phyloP scores from a whole-genome alignment of 2,888 invertebrate genomes.

The Phyllotreta cruciferae region DNA sequence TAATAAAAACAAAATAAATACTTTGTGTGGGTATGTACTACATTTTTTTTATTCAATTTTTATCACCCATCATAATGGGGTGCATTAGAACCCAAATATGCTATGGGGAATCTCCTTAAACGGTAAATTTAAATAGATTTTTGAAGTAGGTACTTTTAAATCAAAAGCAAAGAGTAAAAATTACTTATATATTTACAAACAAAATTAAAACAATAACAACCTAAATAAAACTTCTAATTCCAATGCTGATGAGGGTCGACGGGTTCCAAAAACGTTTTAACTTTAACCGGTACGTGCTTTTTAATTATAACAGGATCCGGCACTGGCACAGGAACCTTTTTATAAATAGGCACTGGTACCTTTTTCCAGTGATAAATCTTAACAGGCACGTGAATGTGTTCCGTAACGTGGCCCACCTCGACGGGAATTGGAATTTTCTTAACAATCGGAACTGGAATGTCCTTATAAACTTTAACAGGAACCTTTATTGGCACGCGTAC shows the following conservation, averaged over 20 bases:
- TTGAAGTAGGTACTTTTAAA: too few relatives aligned
- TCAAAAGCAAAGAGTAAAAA: too few relatives aligned
- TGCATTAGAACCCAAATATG: too few relatives aligned
- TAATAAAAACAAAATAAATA: too few relatives aligned
- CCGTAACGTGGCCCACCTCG: slow-evolving; percentile 51
- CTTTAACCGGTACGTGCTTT: slow-evolving; percentile 42
- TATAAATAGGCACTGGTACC: slow-evolving; percentile 61
- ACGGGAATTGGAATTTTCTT: slow-evolving; percentile 43
- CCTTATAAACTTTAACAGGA: slow-evolving; percentile 61
- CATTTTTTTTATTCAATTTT: too few relatives aligned
- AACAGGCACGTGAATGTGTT: slow-evolving; percentile 53
- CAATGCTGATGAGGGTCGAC: slow-evolving; percentile 29
- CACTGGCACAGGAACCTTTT: slow-evolving; percentile 59
- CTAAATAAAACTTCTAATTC: too few relatives aligned
- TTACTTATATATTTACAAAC: too few relatives aligned
- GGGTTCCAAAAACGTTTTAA: slow-evolving; percentile 42
- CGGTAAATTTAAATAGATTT: too few relatives aligned
- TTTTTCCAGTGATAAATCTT: slow-evolving; percentile 57
- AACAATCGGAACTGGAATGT: slow-evolving; percentile 49
- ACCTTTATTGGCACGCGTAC: slow-evolving; percentile 62
- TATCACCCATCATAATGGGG: too few relatives aligned
- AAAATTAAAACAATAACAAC: too few relatives aligned
- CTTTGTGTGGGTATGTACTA: too few relatives aligned
- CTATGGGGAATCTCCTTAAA: too few relatives aligned
- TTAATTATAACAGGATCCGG: slow-evolving; percentile 47